These are phyloP conservation scores for Formica aserva DNA, from an alignment of 2,888 invertebrate genomes.

Conservation along the genomic window DNA sequence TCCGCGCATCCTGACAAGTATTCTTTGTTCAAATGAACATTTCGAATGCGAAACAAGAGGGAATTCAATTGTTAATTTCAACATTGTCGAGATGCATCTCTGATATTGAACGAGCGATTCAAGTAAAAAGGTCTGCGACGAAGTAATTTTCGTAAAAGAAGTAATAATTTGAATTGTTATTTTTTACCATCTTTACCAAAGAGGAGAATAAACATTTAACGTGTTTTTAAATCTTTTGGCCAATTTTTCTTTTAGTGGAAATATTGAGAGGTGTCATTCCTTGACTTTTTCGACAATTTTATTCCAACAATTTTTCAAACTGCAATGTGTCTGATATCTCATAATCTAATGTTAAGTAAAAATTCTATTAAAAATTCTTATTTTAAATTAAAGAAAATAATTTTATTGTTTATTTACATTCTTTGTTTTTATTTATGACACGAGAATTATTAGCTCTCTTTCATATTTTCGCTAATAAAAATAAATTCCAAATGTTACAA, in stretches of 20 bases:
- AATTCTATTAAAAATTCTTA: slow-evolving; percentile 6
- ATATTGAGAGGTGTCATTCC: not conserved
- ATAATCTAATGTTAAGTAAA: not conserved
- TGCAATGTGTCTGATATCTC: not conserved
- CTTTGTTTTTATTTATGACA: not conserved
- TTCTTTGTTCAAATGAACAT: slow-evolving; percentile 6
- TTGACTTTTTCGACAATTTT: not conserved
- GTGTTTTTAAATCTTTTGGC: not conserved
- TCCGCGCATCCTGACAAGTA: slow-evolving; percentile 15
- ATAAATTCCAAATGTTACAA: not conserved
- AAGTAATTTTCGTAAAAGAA: not conserved
- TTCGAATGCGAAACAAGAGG: slow-evolving; percentile 7
- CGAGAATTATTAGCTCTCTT: not conserved
- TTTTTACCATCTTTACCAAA: not conserved
- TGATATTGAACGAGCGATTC: not conserved
- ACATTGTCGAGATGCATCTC: no score
- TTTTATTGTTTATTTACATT: slow-evolving; percentile 6
- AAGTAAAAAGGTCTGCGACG: not conserved
- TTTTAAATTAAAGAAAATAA: not conserved
- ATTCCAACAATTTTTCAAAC: not conserved
- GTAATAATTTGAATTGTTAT: not conserved
- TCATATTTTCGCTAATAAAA: slow-evolving; percentile 4
- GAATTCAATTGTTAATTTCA: not conserved
- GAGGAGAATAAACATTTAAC: not conserved
- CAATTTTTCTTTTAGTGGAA: not conserved